These are phyloP conservation scores for Trichonephila clavata DNA, from an alignment of 1,140 invertebrate genomes.

Conservation along the genomic window DNA sequence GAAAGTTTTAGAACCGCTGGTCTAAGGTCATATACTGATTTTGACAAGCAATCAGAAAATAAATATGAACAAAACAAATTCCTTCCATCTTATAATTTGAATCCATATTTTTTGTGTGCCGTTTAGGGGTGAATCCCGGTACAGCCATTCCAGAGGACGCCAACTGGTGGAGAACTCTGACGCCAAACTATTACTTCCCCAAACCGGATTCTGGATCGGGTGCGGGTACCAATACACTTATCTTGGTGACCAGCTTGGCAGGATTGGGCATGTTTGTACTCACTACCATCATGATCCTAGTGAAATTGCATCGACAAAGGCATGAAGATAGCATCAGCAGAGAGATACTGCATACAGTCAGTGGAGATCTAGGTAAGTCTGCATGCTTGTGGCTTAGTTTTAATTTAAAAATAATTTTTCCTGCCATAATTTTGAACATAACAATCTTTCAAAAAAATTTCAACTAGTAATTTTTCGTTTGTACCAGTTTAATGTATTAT, in stretches of 20 bases:
- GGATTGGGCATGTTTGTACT: constrained; percentile 77
- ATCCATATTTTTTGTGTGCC: background rate
- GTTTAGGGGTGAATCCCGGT: constrained; percentile 40
- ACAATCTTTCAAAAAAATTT: no score
- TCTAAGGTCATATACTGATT: no score
- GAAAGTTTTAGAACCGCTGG: no score
- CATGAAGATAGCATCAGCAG: constrained; percentile 68
- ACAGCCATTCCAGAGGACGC: constrained; percentile 56
- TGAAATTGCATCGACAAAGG: constrained; percentile 74
- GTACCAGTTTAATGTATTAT: no score
- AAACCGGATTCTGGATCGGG: constrained; percentile 38
- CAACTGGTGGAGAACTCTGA: constrained; percentile 77
- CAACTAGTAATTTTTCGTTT: no score
- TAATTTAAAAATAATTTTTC: background rate
- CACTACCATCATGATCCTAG: constrained; percentile 76
- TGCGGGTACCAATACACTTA: constrained; percentile 76
- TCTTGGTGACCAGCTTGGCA: constrained; percentile 76
- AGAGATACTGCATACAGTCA: constrained; percentile 74
- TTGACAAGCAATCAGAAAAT: no score
- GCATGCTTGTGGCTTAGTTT: background rate
- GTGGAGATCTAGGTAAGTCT: constrained; percentile 70
- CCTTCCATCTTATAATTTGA: background rate
- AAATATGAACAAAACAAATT: no score
- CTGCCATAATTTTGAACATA: no score
- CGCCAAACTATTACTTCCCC: constrained; percentile 77